These are phyloP conservation scores for Euura saliciscinereae DNA, from an alignment of 1,140 invertebrate genomes.

Conservation along the genomic window DNA sequence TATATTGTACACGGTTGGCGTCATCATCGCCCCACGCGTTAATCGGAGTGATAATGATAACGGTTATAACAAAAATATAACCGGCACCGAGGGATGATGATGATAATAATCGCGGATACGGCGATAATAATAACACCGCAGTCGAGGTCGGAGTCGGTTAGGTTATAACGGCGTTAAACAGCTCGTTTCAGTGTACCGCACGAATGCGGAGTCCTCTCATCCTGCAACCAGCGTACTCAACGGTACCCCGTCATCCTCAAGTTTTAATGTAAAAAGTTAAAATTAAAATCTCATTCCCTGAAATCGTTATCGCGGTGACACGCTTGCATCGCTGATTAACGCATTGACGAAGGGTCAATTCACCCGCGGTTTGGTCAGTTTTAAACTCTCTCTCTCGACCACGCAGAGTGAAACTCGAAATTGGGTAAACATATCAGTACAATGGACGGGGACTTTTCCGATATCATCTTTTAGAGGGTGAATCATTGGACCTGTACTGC, in stretches of 20 bases:
- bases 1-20: too few relatives aligned
- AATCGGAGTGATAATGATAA: not conserved
- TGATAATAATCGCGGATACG: not conserved
- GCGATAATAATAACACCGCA: not conserved
- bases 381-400: not conserved
- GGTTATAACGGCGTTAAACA: not conserved
- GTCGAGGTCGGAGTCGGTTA: not conserved
- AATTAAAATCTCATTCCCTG: not conserved
- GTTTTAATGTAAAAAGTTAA: slow-evolving; percentile 8
- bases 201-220: not conserved
- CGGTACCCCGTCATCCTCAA: too few relatives aligned
- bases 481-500: too few relatives aligned
- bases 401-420: not conserved
- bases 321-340: not conserved
- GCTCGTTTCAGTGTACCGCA: not conserved
- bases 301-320: not conserved
- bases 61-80: not conserved
- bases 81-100: not conserved
- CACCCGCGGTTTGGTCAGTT: not conserved
- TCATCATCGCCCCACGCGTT: not conserved
- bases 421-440: not conserved
- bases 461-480: too few relatives aligned
- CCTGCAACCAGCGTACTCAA: not conserved
- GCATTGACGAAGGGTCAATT: not conserved
- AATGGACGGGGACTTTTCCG: too few relatives aligned